Evolutionary conservation across 2,888 invertebrate genomes (phyloP).

Genomic region (Aphrophora alni): DNA sequence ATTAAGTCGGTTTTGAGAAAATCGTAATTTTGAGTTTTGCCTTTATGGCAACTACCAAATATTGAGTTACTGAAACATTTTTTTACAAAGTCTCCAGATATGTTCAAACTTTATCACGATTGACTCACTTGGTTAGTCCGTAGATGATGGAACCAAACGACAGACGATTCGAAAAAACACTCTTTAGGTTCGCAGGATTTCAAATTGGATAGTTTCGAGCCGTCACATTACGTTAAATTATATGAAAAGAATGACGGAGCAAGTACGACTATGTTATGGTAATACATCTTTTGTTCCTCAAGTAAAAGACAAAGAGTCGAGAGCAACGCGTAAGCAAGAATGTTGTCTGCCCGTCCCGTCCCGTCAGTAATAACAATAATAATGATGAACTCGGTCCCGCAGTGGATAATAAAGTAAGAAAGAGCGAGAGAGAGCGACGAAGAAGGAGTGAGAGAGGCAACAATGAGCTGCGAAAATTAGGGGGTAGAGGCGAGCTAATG

Average conservation of each 20-base stretch:
- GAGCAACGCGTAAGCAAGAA: slow-evolving; percentile 33
- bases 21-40: too few species aligned
- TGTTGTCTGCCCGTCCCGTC: slow-evolving; percentile 14
- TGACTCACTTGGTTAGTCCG: too few species aligned
- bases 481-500: slow-evolving; percentile 43
- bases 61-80: too few species aligned
- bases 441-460: slow-evolving; percentile 19
- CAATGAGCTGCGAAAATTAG: slow-evolving; percentile 44
- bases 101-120: too few species aligned
- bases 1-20: too few species aligned
- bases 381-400: slow-evolving; percentile 39
- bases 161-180: too few species aligned
- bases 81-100: too few species aligned
- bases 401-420: slow-evolving; percentile 10
- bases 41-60: too few species aligned
- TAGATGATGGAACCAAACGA: too few species aligned
- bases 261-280: slow-evolving; percentile 21
- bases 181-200: too few species aligned
- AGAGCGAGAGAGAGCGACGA: not conserved
- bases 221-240: too few species aligned
- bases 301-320: slow-evolving; percentile 32
- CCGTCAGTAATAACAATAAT: slow-evolving; percentile 26
- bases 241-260: slow-evolving; percentile 14
- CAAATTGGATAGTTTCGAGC: too few species aligned
- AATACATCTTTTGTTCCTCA: slow-evolving; percentile 22